A percentile compares a stretch with the other conserved stretches of the same genome.
phyloP scores from a whole-genome alignment of 2,797 vertebrate genomes.

The Catostomus latipinnis region DNA sequence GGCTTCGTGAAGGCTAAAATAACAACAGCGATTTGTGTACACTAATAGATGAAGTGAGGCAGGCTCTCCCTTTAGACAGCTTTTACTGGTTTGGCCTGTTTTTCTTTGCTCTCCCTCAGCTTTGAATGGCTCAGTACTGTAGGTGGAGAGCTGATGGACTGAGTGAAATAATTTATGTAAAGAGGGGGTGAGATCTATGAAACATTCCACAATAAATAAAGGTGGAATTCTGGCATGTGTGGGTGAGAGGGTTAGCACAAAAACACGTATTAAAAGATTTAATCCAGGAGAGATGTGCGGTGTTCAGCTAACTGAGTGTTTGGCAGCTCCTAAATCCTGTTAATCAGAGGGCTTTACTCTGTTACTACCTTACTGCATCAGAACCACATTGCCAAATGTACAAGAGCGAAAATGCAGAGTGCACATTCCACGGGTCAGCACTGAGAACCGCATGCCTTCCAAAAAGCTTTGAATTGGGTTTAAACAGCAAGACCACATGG shows the following conservation, averaged over 20 bases:
- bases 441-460: conserved; percentile 50
- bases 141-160: conserved; percentile 48
- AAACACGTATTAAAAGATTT: conserved; percentile 57
- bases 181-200: conserved; percentile 35
- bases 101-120: conserved; percentile 42
- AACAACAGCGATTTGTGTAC: conserved; percentile 47
- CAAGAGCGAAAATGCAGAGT: conserved; percentile 40
- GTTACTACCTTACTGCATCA: conserved; percentile 31
- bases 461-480: conserved; percentile 48
- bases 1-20: conserved; percentile 42
- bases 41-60: conserved; percentile 54
- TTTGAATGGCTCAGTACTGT: conserved; percentile 36
- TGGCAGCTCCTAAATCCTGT: conserved; percentile 50
- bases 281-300: conserved; percentile 51
- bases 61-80: conserved; percentile 45
- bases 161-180: conserved; percentile 51
- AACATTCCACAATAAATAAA: conserved; percentile 55
- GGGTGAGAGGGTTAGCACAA: conserved; percentile 39
- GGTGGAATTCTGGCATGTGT: conserved; percentile 35
- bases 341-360: conserved; percentile 50
- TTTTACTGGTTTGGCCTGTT: conserved; percentile 51
- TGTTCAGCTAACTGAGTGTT: conserved; percentile 51
- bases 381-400: conserved; percentile 46
- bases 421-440: conserved; percentile 55
- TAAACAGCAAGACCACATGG: conserved; percentile 56